These are phyloP conservation scores for Stegastes partitus DNA, from an alignment of 2,113 vertebrate species.

Conservation along the genomic window DNA sequence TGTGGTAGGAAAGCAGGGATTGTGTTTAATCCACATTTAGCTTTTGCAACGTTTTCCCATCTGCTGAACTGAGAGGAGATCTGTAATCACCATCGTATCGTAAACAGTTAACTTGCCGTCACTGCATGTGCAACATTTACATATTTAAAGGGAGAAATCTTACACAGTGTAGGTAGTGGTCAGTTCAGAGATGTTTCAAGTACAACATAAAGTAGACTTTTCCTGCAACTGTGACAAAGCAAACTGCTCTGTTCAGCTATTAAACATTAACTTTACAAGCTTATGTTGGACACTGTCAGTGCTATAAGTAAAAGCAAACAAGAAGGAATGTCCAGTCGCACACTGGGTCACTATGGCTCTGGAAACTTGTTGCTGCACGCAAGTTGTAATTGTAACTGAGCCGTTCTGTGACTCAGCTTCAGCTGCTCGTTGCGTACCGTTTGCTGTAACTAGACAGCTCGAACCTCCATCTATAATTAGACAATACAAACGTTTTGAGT, in stretches of 20 bases:
- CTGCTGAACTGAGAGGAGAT: neutral
- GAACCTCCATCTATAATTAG: neutral
- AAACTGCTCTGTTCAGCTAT: neutral
- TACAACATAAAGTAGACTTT: neutral
- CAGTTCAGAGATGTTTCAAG: neutral
- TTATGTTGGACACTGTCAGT: too few relatives aligned
- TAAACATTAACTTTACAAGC: neutral
- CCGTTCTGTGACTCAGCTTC: neutral
- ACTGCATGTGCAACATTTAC: too few relatives aligned
- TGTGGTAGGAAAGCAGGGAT: neutral
- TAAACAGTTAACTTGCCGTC: too few relatives aligned
- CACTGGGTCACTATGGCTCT: neutral
- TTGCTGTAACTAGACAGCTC: too few relatives aligned
- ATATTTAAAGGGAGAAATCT: too few relatives aligned
- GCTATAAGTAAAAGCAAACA: neutral
- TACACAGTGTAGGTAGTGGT: too few relatives aligned
- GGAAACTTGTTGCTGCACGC: neutral
- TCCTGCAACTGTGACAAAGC: neutral
- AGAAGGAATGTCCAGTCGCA: neutral
- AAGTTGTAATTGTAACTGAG: neutral
- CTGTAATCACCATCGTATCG: too few relatives aligned
- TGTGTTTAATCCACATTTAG: neutral
- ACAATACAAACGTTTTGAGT: neutral
- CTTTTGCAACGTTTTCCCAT: slow-evolving; percentile 8
- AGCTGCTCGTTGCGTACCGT: neutral